Evolutionary conservation across 1,140 invertebrate species (phyloP), one percentile per base, ranked within the genome.

Genomic region (Fopius arisanus): DNA sequence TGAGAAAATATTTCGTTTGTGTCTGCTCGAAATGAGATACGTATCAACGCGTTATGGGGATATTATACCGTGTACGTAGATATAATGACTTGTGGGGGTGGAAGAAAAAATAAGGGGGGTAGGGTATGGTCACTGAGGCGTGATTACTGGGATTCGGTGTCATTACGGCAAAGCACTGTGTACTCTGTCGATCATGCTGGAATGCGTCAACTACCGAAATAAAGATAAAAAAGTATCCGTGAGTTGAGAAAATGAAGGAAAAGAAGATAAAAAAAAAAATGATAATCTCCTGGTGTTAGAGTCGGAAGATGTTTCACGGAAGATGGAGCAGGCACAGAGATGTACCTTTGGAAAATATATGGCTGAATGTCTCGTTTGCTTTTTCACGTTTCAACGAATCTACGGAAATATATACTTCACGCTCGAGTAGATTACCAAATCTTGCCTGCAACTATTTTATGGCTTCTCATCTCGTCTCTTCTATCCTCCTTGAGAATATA

Each of bases 31-130:
- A 5, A 51, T 19, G 43, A 51, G 19, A 51, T 51, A 51, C 19
- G 43, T 51, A 37, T 37, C 33, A 3, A 12, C 7, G 9, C 33
- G 9, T 37, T 37, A 37, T 37, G 12, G 33, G 33, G 7, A 37
- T 37, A 37, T 37, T 3, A 37, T 37, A 12, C 12, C 33, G 12
- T 37, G 33, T 37, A 37, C 33, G 33, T 37, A 12, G 33, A 12
- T 37, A 37, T 37, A 37, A 37, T 37, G 33, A 37, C 33, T 1
- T 33, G 31, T 33, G 54, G 68, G 70, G 7, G 43, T 4, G 48
- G 23, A 21, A 68, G 74, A 77, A 79, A 82, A 82, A 82, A 81
- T 80, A 78, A 72, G 69, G 75, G 19, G 66, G 19, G 37, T 10
- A 37, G 9, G n/a, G 16, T 33, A 33, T 7, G 51, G 62, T 80